Evolutionary conservation across 2,888 invertebrate genomes (phyloP).

Genomic region (Chrysolina oricalcia): DNA sequence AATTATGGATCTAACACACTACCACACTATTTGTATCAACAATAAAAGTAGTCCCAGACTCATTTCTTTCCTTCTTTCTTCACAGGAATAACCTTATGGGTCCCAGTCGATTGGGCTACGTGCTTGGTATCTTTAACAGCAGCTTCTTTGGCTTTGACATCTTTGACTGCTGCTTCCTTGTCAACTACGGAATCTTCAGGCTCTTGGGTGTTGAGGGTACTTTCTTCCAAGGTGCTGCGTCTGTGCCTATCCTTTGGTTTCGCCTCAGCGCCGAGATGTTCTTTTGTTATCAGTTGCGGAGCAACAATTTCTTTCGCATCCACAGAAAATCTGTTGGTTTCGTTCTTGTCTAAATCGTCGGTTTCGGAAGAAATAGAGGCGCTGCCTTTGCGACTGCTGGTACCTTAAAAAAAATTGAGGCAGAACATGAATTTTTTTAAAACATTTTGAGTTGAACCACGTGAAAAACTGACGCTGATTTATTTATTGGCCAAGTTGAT

Average conservation of each 20-base stretch:
- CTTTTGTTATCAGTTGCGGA: conserved; percentile 39
- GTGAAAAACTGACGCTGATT: too few species aligned
- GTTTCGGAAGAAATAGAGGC: neutral
- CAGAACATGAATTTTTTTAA: neutral
- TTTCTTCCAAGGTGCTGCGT: neutral
- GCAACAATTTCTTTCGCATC: conserved; percentile 36
- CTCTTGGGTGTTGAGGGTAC: neutral
- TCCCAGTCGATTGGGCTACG: neutral
- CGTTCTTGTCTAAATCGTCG: neutral
- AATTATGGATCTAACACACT: neutral
- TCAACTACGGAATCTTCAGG: neutral
- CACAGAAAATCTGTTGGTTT: neutral
- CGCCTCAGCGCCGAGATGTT: conserved; percentile 35
- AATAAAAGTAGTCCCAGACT: neutral
- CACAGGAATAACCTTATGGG: neutral
- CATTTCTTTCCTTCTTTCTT: conserved; percentile 7
- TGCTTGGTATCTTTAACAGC: neutral
- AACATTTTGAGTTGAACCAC: too few species aligned
- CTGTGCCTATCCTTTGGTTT: conserved; percentile 24
- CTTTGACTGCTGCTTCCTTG: neutral
- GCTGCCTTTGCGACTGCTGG: neutral
- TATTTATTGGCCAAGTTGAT: too few species aligned
- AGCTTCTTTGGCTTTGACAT: neutral
- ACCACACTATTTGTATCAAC: neutral
- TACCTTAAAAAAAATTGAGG: neutral